Conservation (phyloP, 2,113 vertebrate species). For the Physeter macrocephalus region DNA sequence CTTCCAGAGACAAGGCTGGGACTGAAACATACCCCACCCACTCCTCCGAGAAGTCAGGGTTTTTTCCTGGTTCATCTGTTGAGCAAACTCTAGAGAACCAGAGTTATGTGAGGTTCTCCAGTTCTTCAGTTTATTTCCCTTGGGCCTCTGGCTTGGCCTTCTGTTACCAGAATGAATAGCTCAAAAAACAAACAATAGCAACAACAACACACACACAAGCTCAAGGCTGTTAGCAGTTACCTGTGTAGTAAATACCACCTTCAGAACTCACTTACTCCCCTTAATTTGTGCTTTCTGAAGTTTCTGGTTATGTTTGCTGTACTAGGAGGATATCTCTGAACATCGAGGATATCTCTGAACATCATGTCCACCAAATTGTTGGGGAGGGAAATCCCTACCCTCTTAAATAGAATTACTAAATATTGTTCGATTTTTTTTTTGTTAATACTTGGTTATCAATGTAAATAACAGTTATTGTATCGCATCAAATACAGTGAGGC, state of each 20-base stretch:
- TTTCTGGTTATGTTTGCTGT: neutral
- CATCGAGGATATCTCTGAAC: too few species aligned
- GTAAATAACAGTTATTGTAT: neutral
- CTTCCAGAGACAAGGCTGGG: neutral
- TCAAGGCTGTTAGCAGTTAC: neutral
- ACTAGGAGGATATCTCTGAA: neutral
- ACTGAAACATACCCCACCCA: neutral
- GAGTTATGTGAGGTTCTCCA: neutral
- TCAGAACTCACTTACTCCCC: neutral
- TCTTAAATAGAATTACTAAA: neutral
- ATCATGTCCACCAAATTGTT: neutral
- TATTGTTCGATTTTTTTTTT: neutral
- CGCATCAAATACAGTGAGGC: neutral
- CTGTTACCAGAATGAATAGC: neutral
- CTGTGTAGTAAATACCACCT: neutral
- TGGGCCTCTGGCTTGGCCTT: neutral
- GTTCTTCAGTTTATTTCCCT: neutral
- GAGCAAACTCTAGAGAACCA: neutral
- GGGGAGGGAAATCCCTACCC: neutral
- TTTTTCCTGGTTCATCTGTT: neutral
- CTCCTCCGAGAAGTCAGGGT: neutral
- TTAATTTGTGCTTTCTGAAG: neutral
- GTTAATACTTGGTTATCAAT: neutral
- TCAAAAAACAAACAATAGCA: neutral
- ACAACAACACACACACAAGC: neutral